A percentile compares a stretch with the other conserved stretches of the same genome.
phyloP scores from a whole-genome alignment of 2,797 vertebrate genomes.

The Echiichthys vipera region DNA sequence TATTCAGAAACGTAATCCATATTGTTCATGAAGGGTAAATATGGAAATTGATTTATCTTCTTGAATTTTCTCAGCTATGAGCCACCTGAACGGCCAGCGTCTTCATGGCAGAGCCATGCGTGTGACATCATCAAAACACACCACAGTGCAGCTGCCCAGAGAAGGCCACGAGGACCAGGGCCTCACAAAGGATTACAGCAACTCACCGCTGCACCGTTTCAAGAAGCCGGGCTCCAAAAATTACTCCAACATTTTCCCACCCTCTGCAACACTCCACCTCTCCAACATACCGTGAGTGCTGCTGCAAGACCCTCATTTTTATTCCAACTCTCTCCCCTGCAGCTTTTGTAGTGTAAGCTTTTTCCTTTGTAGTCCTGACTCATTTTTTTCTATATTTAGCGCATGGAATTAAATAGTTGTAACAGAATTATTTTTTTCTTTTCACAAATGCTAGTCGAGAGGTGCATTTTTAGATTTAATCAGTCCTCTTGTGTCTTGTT shows the following conservation, averaged over 20 bases:
- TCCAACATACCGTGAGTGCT: constrained; percentile 95
- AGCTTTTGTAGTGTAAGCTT: constrained; percentile 10
- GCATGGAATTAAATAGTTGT: constrained; percentile 6
- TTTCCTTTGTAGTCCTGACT: constrained; percentile 35
- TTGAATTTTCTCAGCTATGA: constrained; percentile 88
- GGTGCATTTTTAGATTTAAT: constrained; percentile 25
- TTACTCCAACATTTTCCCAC: constrained; percentile 98
- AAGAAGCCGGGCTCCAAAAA: constrained; percentile 99
- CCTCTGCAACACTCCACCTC: constrained; percentile 96
- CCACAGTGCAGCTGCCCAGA: constrained; percentile 94
- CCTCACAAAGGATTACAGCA: constrained; percentile 95
- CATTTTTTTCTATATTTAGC: constrained; percentile 16
- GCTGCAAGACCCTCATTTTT: constrained; percentile 5
- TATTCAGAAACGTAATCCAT: no score
- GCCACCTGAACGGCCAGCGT: constrained; percentile 95
- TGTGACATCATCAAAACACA: constrained; percentile 95
- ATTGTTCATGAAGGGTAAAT: neutral
- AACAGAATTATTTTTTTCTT: constrained; percentile 28
- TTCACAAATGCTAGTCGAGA: constrained; percentile 26
- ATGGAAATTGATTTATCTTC: rapidly evolving
- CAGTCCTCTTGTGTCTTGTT: constrained; percentile 2
- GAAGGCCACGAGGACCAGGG: constrained; percentile 96
- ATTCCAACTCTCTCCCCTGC: constrained; percentile 3
- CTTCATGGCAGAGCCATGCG: constrained; percentile 93
- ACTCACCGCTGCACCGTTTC: constrained; percentile 95